phyloP scores from a whole-genome alignment of 2,113 vertebrate species.

The Noturus placidus region DNA sequence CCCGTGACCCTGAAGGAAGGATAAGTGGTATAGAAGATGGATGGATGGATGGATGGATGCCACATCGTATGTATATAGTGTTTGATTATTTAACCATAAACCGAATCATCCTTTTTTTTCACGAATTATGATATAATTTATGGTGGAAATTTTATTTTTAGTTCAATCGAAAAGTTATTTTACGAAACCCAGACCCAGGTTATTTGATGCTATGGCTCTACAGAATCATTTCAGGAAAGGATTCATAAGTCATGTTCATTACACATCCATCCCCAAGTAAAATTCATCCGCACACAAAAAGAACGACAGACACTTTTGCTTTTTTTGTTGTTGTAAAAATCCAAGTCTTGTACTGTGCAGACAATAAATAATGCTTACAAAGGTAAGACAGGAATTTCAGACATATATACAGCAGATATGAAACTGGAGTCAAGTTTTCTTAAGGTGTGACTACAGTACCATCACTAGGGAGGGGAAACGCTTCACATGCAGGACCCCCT shows the following conservation, averaged over 20 bases:
- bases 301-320: constrained; percentile 74
- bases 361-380: constrained; percentile 93
- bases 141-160: neutral
- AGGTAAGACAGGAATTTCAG: constrained; percentile 78
- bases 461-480: constrained; percentile 75
- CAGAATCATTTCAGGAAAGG: neutral
- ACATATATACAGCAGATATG: constrained; percentile 71
- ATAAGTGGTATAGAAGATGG: too few species aligned
- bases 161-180: neutral
- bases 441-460: constrained; percentile 66
- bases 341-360: constrained; percentile 90
- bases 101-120: neutral
- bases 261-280: neutral
- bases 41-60: too few species aligned
- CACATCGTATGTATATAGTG: too few species aligned
- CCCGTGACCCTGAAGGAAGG: too few species aligned
- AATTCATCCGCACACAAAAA: constrained; percentile 65
- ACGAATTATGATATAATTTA: neutral
- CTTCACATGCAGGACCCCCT: constrained; percentile 75
- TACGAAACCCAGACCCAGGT: neutral
- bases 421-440: constrained; percentile 64
- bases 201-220: neutral
- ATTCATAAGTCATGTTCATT: neutral
- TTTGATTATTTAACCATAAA: neutral
- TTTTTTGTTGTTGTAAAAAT: constrained; percentile 69